Evolutionary conservation across 2,888 invertebrate genomes (phyloP), one percentile per base, ranked within the genome.

Genomic region (Aricia artaxerxes): DNA sequence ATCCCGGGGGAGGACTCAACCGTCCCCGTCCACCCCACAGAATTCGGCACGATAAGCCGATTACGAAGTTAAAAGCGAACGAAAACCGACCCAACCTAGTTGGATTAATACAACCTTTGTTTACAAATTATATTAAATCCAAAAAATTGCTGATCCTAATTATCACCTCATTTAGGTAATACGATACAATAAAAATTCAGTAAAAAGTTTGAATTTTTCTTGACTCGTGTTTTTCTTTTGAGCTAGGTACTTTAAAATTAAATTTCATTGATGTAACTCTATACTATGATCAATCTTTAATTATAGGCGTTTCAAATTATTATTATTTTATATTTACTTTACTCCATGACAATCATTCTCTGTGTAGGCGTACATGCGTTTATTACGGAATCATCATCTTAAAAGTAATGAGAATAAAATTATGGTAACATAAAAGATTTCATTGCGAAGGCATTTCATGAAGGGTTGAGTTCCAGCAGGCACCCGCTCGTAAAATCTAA

Each of bases 41-140:
- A 82, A 88, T 86, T 87, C 85, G 87, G 87, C 86, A 85, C 87
- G 86, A 88, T 90, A 90, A 91, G 88, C 89, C 89, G 89, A 92
- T 92, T 92, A 91, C 85, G 88, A 89, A 91, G 81, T 83, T 82
- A 83, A 82, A 83, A 80, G 82, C 80, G 78, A 77, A 77, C 80
- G 79, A 80, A 79, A 80, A 79, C 79, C 80, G 72, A 80, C 77
- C 57, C 78, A 78, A 80, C 79, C 81, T 80, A 80, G 80, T 79
- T 78, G 82, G 81, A 82, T 81, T 82, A 82, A 82, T 81, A 81
- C 79, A 82, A 81, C 79, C 80, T 38, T 73, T 78, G 73, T 73
- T 78, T 78, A 78, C 78, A 73, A 73, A 60, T 73, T 60, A 73
- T 60, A 73, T 78, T 60, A 73, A 60, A 60, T 61, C 60, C 57